Evolutionary conservation across 2,888 invertebrate species (phyloP).

Genomic region (Pheosia gnoma): DNA sequence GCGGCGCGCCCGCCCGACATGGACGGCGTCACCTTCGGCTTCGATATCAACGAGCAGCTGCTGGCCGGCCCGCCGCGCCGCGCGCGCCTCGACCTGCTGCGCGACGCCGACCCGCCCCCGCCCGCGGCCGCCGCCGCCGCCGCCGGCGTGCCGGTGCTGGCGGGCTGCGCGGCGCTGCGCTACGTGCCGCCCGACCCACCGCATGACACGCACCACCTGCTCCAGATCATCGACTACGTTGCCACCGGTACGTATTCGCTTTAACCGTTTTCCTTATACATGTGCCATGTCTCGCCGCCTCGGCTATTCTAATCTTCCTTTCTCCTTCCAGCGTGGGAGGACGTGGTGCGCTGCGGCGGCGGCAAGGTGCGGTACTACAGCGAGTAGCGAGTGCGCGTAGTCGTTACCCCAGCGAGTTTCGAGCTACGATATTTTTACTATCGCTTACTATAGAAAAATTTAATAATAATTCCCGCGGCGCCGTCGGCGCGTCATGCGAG

Average conservation of each 20-base stretch:
- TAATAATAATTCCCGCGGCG: slow-evolving; percentile 17
- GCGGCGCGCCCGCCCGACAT: slow-evolving; percentile 78
- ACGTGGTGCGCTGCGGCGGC: slow-evolving; percentile 83
- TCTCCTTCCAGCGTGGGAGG: slow-evolving; percentile 88
- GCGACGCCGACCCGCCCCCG: slow-evolving; percentile 56
- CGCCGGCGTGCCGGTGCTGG: slow-evolving; percentile 30
- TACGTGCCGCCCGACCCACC: slow-evolving; percentile 60
- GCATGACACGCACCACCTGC: slow-evolving; percentile 47
- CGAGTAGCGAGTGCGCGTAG: slow-evolving; percentile 52
- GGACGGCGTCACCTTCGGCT: slow-evolving; percentile 91
- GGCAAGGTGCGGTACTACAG: slow-evolving; percentile 78
- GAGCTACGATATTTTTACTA: slow-evolving; percentile 15
- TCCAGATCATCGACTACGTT: slow-evolving; percentile 70
- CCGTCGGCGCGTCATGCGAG: slow-evolving; percentile 24
- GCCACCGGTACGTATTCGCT: slow-evolving; percentile 50
- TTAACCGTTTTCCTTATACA: neutral
- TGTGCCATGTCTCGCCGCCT: neutral
- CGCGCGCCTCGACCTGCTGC: slow-evolving; percentile 59
- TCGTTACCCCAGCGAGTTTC: slow-evolving; percentile 16
- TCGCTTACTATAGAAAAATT: slow-evolving; percentile 17
- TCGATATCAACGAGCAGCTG: slow-evolving; percentile 90
- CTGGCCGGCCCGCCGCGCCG: slow-evolving; percentile 72
- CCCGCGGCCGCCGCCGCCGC: slow-evolving; percentile 36
- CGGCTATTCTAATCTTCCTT: neutral
- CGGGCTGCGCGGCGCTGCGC: slow-evolving; percentile 51